These are phyloP conservation scores for Clivina fossor DNA, from an alignment of 2,888 invertebrate species.

Conservation along the genomic window DNA sequence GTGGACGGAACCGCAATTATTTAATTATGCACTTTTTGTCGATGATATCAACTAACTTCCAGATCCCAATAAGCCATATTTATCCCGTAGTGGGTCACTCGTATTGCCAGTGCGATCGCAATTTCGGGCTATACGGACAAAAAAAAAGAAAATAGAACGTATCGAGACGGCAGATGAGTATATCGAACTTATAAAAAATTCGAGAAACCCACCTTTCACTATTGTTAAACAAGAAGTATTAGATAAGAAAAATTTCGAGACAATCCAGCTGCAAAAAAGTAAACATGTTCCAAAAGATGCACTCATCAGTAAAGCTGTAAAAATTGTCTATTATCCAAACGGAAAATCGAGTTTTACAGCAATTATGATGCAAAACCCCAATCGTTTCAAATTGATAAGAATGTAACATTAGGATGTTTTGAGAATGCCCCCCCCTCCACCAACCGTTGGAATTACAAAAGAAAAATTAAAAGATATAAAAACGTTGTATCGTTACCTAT, in stretches of 20 bases:
- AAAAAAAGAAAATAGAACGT: conserved; percentile 1
- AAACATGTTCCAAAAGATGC: background rate
- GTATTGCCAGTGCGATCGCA: background rate
- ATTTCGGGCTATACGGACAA: background rate
- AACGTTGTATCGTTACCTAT: background rate
- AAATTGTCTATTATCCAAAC: background rate
- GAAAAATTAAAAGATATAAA: background rate
- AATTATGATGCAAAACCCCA: background rate
- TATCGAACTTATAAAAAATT: background rate
- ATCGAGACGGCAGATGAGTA: conserved; percentile 1
- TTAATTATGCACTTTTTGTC: background rate
- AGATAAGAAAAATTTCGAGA: background rate
- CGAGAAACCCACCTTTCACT: background rate
- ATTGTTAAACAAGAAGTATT: background rate
- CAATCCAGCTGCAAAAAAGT: background rate
- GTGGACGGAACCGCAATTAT: background rate
- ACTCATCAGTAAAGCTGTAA: background rate
- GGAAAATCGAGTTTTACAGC: background rate
- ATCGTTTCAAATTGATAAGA: background rate
- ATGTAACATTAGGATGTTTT: background rate
- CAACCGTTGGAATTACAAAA: background rate
- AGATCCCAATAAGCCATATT: conserved; percentile 1
- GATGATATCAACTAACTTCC: background rate
- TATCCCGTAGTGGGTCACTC: background rate
- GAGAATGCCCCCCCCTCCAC: background rate